Percentiles rank a stretch among this genome's conserved stretches.
phyloP scores from a whole-genome alignment of 2,797 vertebrate species.

The Acropternis orthonyx region DNA sequence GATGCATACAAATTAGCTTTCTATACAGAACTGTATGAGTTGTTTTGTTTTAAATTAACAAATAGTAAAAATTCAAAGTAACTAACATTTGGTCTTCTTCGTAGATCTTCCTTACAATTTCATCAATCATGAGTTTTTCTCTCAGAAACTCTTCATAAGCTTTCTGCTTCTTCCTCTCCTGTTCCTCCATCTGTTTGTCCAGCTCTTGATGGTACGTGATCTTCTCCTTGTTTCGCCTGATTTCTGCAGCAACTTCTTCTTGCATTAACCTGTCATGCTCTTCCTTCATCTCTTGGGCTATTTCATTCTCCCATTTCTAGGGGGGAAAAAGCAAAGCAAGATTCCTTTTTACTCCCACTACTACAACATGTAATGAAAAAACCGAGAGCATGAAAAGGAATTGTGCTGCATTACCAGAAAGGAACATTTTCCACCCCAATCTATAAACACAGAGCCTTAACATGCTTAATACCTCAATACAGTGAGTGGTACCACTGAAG shows the following conservation, averaged over 20 bases:
- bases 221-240: constrained; percentile 74
- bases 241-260: constrained; percentile 78
- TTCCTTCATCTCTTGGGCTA: constrained; percentile 78
- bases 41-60: not conserved
- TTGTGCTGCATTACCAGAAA: not conserved
- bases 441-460: not conserved
- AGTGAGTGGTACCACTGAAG: not conserved
- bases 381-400: not conserved
- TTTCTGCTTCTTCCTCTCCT: constrained; percentile 83
- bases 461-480: not conserved
- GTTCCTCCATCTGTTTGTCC: constrained; percentile 87
- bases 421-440: not conserved
- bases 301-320: constrained; percentile 84
- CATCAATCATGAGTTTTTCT: constrained; percentile 92
- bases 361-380: not conserved
- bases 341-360: not conserved
- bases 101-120: constrained; percentile 91
- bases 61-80: not conserved
- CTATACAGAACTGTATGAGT: not conserved
- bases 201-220: constrained; percentile 81
- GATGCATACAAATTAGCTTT: not conserved
- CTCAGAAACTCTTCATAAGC: constrained; percentile 89
- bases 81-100: constrained; percentile 91
- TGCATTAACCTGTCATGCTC: constrained; percentile 70
- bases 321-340: not conserved